Percentiles rank a stretch among this genome's conserved stretches.
Evolutionary conservation across 2,888 invertebrate genomes (phyloP).

Genomic region (Gibbula magus): DNA sequence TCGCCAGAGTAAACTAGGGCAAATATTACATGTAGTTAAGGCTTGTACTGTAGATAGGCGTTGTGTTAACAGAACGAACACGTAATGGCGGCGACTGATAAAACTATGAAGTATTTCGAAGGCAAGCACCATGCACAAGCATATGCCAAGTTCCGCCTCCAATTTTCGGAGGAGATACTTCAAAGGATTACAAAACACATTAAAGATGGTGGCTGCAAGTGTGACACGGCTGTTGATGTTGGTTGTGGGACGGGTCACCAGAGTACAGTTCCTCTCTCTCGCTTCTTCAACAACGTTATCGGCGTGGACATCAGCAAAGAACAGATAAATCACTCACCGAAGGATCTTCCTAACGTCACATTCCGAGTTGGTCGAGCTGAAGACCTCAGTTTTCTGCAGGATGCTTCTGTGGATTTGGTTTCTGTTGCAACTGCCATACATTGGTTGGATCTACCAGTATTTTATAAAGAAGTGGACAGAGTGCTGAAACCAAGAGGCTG

Average conservation of each 20-base stretch:
- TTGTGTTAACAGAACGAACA: too few relatives aligned
- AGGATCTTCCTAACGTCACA: constrained; percentile 39
- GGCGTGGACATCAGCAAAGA: constrained; percentile 75
- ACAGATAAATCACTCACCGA: constrained; percentile 73
- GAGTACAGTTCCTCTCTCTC: constrained; percentile 72
- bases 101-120: neutral
- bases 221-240: constrained; percentile 72
- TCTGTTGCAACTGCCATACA: constrained; percentile 74
- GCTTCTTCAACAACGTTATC: constrained; percentile 72
- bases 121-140: neutral
- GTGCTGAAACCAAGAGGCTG: constrained; percentile 73
- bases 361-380: constrained; percentile 70
- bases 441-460: constrained; percentile 74
- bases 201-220: neutral
- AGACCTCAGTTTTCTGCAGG: constrained; percentile 54
- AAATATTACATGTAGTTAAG: too few relatives aligned
- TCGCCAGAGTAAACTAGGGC: too few relatives aligned
- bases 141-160: neutral
- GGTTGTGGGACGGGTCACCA: constrained; percentile 76
- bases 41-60: too few relatives aligned
- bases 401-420: constrained; percentile 64
- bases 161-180: neutral
- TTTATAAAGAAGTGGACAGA: constrained; percentile 73
- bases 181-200: neutral
- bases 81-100: too few relatives aligned